Percentiles rank a stretch among this genome's conserved stretches.
Evolutionary conservation across 2,113 vertebrate species (phyloP).

Genomic region (Ciconia maguari): DNA sequence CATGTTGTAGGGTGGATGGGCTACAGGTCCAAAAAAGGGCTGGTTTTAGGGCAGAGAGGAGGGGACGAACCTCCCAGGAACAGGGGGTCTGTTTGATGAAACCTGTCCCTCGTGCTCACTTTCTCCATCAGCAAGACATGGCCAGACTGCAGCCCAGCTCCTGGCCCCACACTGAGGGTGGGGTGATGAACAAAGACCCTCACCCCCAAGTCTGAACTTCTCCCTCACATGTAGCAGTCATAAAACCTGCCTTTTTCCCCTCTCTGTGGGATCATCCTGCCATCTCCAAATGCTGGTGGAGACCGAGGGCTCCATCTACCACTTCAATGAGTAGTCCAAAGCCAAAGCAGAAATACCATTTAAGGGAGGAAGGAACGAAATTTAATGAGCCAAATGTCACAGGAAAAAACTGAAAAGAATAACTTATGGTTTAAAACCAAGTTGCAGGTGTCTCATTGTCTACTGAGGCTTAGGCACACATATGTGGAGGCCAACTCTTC

Average conservation of each 20-base stretch:
- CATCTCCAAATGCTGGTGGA: not conserved
- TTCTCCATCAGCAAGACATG: not conserved
- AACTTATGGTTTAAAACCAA: not conserved
- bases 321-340: not conserved
- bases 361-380: not conserved
- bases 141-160: not conserved
- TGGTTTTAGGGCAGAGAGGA: not conserved
- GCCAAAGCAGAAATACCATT: not conserved
- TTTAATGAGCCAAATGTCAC: constrained; percentile 24
- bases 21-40: not conserved
- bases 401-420: not conserved
- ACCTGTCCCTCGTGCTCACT: not conserved
- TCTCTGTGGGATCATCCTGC: not conserved
- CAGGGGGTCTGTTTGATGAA: too few species aligned
- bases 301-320: accelerated
- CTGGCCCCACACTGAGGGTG: too few species aligned
- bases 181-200: not conserved
- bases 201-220: not conserved
- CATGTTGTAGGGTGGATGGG: not conserved
- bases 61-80: not conserved
- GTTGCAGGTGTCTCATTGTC: not conserved
- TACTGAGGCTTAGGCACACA: not conserved
- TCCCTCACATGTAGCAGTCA: not conserved
- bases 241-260: not conserved
- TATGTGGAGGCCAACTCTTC: not conserved